phyloP scores from a whole-genome alignment of 2,888 invertebrate species.

The Troglohyphantes excavatus region DNA sequence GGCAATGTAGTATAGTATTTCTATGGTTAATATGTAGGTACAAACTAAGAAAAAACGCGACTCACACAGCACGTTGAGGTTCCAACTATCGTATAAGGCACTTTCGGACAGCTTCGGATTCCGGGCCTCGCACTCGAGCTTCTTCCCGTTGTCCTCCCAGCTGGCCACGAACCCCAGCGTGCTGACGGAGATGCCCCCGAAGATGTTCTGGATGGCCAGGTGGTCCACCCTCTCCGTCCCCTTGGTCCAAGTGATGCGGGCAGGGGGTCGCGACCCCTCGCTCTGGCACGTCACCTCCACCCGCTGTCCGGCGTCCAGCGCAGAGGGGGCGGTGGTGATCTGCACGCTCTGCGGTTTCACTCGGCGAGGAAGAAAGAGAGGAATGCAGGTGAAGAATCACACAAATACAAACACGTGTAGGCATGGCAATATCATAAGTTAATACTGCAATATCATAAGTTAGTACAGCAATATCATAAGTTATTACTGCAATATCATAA shows the following conservation, averaged over 20 bases:
- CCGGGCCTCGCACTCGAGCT: slow-evolving; percentile 80
- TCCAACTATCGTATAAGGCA: slow-evolving; percentile 80
- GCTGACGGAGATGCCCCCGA: slow-evolving; percentile 80
- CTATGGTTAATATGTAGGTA: no score
- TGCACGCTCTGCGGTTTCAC: slow-evolving; percentile 78
- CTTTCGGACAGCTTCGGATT: slow-evolving; percentile 80
- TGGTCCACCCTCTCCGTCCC: slow-evolving; percentile 77
- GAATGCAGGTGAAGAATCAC: no score
- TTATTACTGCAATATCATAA: no score
- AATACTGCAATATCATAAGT: no score
- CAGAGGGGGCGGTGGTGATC: slow-evolving; percentile 70
- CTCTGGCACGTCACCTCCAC: slow-evolving; percentile 79
- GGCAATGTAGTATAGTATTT: no score
- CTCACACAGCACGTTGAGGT: slow-evolving; percentile 80
- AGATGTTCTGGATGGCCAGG: slow-evolving; percentile 76
- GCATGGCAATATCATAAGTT: no score
- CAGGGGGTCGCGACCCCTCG: slow-evolving; percentile 79
- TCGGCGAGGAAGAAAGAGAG: slow-evolving; percentile 52
- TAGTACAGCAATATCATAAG: no score
- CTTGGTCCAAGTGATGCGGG: slow-evolving; percentile 79
- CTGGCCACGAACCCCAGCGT: slow-evolving; percentile 79
- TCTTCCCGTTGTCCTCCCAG: slow-evolving; percentile 80
- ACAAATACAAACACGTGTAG: no score
- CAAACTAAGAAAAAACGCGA: neutral
- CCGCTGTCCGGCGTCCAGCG: slow-evolving; percentile 74